These are phyloP conservation scores for Heptranchias perlo DNA, from an alignment of 2,113 vertebrate genomes.

Conservation along the genomic window DNA sequence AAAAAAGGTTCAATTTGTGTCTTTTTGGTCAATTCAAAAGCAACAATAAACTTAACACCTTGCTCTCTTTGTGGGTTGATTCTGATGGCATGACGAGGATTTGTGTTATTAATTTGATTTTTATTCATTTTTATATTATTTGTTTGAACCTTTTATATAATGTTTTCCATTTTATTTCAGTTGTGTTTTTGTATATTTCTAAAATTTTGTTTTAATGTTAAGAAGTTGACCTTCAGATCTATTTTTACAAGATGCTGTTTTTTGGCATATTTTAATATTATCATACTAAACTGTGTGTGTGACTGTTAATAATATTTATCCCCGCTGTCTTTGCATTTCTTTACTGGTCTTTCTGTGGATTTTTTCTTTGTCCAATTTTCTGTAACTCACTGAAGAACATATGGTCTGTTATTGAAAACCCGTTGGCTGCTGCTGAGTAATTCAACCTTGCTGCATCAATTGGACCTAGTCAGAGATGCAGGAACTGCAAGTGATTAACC, in stretches of 20 bases:
- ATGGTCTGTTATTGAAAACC: not conserved
- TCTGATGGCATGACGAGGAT: slow-evolving; percentile 20
- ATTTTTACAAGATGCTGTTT: slow-evolving; percentile 75
- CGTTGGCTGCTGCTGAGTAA: not conserved
- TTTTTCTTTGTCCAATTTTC: not conserved
- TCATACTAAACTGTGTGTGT: slow-evolving; percentile 67
- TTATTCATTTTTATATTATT: slow-evolving; percentile 47
- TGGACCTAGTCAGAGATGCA: not conserved
- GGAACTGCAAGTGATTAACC: not conserved
- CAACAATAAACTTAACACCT: slow-evolving; percentile 2
- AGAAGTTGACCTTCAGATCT: slow-evolving; percentile 78
- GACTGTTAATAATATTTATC: slow-evolving; percentile 61
- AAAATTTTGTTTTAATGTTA: slow-evolving; percentile 57
- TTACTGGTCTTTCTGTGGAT: slow-evolving; percentile 41
- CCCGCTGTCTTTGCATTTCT: slow-evolving; percentile 45
- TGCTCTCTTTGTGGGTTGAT: slow-evolving; percentile 15
- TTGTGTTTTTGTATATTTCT: slow-evolving; percentile 43
- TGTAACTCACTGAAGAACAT: not conserved
- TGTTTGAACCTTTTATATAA: slow-evolving; percentile 48
- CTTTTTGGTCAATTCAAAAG: slow-evolving; percentile 6
- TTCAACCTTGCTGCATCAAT: slow-evolving; percentile 1
- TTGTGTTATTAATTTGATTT: slow-evolving; percentile 43
- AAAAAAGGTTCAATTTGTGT: not conserved
- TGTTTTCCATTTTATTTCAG: slow-evolving; percentile 48
- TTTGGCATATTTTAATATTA: slow-evolving; percentile 76